Evolutionary conservation across 2,113 vertebrate species (phyloP), one percentile per base, ranked within the genome.

Genomic region (Nibea coibor): DNA sequence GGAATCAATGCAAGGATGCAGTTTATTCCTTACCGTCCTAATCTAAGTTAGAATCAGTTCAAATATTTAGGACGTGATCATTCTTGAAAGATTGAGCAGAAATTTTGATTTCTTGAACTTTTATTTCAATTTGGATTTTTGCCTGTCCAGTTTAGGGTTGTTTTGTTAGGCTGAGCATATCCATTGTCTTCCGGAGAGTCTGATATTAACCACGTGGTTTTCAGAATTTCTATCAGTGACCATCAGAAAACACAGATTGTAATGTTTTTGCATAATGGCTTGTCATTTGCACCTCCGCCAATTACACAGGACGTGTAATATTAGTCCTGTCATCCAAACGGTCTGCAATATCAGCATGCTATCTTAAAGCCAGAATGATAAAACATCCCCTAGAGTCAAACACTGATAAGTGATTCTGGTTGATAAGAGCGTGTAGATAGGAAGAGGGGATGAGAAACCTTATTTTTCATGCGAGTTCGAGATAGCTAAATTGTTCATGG

Each of bases 401-500:
- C 26, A 26, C 70, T 77, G 89, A 92, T 90, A 89, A 89, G 72
- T 80, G 84, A 90, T 90, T 76, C 81, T 48, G 51, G 53, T 19
- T 54, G 92, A 88, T 88, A 93, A 87, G 79, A 81, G 70, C 31
- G 43, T 59, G 61, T 8, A 87, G 82, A 90, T 77, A 85, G 83
- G 68, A 81, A 71, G 79, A 48, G 64, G 70, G 57, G 82, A 84
- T 56, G 61, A 88, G 69, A 83, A 89, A 84, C 72, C 74, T 43
- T 54, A 81, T 84, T 80, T 87, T 82, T 87, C 76, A 88, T 89
- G 82, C 78, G 77, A 81, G 72, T 82, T 83, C 47, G 51, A 92
- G 88, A 93, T 88, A 87, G 80, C 80, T 87, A 87, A 92, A 91
- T 89, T 87, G 85, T 88, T 85, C 84, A 83, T 76, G 78, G 81